Conservation (phyloP, 2,113 vertebrate species). For the Ptyas mucosa region DNA sequence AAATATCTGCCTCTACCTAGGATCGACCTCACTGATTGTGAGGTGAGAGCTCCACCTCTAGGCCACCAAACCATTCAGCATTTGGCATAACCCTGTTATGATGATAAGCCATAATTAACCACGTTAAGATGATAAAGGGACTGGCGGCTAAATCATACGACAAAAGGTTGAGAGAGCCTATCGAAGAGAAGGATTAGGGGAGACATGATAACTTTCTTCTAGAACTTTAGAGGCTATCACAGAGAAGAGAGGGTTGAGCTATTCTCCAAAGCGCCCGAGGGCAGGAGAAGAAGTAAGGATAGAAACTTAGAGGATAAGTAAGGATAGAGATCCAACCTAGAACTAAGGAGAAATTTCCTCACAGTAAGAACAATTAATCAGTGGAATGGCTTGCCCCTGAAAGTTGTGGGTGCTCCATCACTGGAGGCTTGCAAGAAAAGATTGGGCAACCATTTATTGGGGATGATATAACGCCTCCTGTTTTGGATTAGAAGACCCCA, state of each 20-base stretch:
- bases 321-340: background rate
- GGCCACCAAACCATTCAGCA: too few relatives aligned
- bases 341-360: background rate
- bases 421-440: too few relatives aligned
- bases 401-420: too few relatives aligned
- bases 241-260: background rate
- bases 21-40: too few relatives aligned
- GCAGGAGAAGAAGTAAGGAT: background rate
- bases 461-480: too few relatives aligned
- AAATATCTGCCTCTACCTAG: too few relatives aligned
- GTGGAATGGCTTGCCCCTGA: too few relatives aligned
- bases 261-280: background rate
- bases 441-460: too few relatives aligned
- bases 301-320: background rate
- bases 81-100: background rate
- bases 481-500: too few relatives aligned
- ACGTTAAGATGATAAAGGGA: background rate
- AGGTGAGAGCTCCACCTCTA: too few relatives aligned
- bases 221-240: background rate
- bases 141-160: background rate
- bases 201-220: background rate
- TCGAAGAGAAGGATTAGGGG: background rate
- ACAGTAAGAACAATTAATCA: background rate
- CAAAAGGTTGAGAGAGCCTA: background rate
- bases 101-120: background rate